Percentiles rank a stretch among this genome's conserved stretches.
phyloP scores from a whole-genome alignment of 2,888 invertebrate species.

The Epiblema foenella region DNA sequence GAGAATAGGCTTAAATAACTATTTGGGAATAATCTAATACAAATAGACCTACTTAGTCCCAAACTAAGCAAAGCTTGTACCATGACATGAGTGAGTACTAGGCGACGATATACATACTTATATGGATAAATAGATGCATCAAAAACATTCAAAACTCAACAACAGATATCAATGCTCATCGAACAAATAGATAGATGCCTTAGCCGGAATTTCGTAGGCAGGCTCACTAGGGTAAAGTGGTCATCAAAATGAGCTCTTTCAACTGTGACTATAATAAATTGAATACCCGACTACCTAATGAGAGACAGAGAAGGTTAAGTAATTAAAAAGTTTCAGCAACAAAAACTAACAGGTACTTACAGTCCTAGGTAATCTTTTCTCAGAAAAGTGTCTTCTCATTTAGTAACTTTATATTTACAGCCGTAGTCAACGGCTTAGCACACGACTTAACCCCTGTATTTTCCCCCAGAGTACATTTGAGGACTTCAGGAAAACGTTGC shows the following conservation, averaged over 20 bases:
- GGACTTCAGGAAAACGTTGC: constrained; percentile 26
- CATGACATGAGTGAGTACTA: too few species aligned
- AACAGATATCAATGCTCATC: too few species aligned
- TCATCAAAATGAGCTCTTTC: constrained; percentile 15
- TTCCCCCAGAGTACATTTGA: constrained; percentile 30
- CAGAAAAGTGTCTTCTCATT: constrained; percentile 30
- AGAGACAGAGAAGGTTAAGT: neutral
- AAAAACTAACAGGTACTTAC: neutral
- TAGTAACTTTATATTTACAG: constrained; percentile 31
- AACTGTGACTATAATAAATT: neutral
- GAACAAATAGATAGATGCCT: too few species aligned
- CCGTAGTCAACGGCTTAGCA: constrained; percentile 41
- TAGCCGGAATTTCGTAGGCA: too few species aligned
- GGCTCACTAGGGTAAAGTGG: too few species aligned
- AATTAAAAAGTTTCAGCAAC: neutral
- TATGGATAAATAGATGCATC: too few species aligned
- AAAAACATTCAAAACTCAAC: too few species aligned
- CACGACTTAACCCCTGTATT: constrained; percentile 40
- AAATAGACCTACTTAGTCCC: too few species aligned
- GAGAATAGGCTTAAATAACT: too few species aligned
- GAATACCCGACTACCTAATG: neutral
- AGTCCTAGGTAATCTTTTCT: neutral
- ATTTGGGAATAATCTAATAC: too few species aligned
- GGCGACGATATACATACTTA: too few species aligned
- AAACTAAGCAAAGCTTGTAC: too few species aligned